Percentiles rank a stretch among this genome's conserved stretches.
Evolutionary conservation across 2,888 invertebrate species (phyloP).

Genomic region (Pinctada fucata): DNA sequence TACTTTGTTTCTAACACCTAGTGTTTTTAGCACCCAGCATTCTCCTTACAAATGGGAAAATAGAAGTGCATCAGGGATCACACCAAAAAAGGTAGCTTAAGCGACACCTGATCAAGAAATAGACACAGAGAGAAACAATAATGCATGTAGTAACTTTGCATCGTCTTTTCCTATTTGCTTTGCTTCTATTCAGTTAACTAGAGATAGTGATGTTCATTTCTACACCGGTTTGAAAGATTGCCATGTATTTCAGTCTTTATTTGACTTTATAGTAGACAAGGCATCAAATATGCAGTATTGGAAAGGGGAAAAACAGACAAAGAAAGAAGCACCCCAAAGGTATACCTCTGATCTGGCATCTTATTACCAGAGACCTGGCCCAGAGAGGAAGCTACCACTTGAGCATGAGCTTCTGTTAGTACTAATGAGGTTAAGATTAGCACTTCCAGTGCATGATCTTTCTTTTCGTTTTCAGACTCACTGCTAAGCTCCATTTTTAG

Average conservation of each 20-base stretch:
- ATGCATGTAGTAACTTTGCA: too few relatives aligned
- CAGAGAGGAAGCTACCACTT: not conserved
- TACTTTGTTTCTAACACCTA: slow-evolving; percentile 22
- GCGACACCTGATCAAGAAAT: not conserved
- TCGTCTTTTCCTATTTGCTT: slow-evolving; percentile 12
- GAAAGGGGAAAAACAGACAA: slow-evolving; percentile 34
- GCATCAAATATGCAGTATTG: slow-evolving; percentile 32
- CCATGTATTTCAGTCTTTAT: slow-evolving; percentile 28
- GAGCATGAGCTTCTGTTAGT: slow-evolving; percentile 3
- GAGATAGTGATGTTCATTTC: slow-evolving; percentile 28
- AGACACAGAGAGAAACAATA: not conserved
- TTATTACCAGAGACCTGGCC: not conserved
- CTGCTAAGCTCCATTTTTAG: not conserved
- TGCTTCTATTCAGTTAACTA: slow-evolving; percentile 8
- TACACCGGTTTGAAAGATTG: slow-evolving; percentile 35
- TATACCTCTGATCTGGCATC: not conserved
- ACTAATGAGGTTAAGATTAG: slow-evolving; percentile 1
- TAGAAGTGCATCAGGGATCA: not conserved
- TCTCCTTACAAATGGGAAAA: not conserved
- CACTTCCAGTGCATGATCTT: not conserved
- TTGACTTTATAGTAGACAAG: slow-evolving; percentile 7
- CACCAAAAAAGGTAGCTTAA: slow-evolving; percentile 2
- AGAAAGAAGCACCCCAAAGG: not conserved
- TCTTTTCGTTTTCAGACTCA: slow-evolving; percentile 8
- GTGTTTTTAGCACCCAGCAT: slow-evolving; percentile 7